Percentiles rank a stretch among this genome's conserved stretches.
Conservation (phyloP, 2,113 vertebrate genomes). For the Connochaetes taurinus region DNA sequence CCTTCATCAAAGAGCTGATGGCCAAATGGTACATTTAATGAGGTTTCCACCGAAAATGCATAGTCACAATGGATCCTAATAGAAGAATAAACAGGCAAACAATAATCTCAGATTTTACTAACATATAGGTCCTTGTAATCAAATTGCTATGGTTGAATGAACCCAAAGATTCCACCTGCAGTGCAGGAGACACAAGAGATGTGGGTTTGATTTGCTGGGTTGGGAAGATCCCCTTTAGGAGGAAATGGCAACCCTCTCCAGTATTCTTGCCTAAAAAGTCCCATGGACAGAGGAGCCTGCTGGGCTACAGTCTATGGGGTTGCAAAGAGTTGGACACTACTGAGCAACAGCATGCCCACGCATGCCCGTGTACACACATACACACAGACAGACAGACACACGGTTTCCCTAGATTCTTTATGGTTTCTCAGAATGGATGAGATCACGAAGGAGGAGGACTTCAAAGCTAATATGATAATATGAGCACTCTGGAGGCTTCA, state of each 20-base stretch:
- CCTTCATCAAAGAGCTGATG: neutral
- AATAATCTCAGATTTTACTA: neutral
- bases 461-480: neutral
- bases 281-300: neutral
- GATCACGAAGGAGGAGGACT: neutral
- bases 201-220: neutral
- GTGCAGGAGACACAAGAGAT: neutral
- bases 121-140: neutral
- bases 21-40: neutral
- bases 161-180: neutral
- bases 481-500: neutral
- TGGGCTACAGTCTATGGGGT: neutral
- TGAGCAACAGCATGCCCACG: neutral
- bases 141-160: neutral
- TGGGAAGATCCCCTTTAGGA: neutral
- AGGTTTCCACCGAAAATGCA: neutral
- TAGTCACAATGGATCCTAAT: neutral
- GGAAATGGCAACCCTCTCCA: neutral
- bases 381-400: neutral
- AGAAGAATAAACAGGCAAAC: neutral
- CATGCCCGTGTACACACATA: neutral
- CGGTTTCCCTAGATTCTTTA: neutral
- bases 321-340: neutral
- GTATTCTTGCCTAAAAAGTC: neutral
- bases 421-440: neutral